Evolutionary conservation across 2,888 invertebrate species (phyloP).

Genomic region (Thysanoteuthis rhombus): DNA sequence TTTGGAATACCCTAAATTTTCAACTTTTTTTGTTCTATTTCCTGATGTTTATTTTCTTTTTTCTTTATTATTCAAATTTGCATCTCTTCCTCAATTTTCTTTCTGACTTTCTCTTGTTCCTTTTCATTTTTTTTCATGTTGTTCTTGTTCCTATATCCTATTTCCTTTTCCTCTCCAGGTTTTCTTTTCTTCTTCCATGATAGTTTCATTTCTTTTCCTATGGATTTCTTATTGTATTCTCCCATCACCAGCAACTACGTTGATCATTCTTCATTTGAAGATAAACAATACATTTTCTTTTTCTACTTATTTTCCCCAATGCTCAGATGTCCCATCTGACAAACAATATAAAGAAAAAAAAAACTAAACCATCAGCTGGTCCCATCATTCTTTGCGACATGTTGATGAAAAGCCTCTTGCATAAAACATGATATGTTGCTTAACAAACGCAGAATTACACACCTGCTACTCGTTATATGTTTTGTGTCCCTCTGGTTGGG

Average conservation of each 20-base stretch:
- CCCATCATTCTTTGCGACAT: not conserved
- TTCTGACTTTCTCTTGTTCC: too few species aligned
- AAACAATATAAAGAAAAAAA: not conserved
- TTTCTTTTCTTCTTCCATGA: not conserved
- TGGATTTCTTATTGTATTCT: not conserved
- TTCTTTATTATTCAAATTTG: too few species aligned
- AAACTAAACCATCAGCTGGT: not conserved
- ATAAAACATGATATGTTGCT: not conserved
- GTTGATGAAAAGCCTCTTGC: not conserved
- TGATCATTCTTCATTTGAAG: not conserved
- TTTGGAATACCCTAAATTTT: too few species aligned
- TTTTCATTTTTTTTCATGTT: too few species aligned
- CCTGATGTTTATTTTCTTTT: too few species aligned
- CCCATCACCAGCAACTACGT: not conserved
- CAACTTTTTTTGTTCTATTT: too few species aligned
- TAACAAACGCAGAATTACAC: not conserved
- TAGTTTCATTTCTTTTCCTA: not conserved
- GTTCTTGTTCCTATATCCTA: too few species aligned
- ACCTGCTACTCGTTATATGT: not conserved
- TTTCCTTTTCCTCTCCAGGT: not conserved
- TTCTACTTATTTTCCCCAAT: not conserved
- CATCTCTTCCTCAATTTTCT: too few species aligned
- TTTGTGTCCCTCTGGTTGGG: not conserved
- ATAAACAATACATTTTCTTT: not conserved
- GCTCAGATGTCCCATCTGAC: not conserved